Conservation (phyloP, 2,797 vertebrate genomes). For the Eutrigla gurnardus region DNA sequence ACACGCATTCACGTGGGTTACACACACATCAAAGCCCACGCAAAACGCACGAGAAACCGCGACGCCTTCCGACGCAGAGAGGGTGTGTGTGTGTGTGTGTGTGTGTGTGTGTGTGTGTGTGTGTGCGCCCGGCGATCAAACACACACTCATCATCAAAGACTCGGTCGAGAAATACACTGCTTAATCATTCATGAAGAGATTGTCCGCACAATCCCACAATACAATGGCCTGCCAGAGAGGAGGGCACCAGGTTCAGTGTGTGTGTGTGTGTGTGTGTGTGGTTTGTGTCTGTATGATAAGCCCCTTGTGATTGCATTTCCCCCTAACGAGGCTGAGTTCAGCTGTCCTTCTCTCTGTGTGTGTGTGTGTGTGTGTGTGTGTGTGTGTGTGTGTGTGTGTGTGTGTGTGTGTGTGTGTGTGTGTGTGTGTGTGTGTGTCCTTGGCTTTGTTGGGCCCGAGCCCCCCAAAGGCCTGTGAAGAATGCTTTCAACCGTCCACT, state of each 20-base stretch:
- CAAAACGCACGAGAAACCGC: slow-evolving; percentile 1
- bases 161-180: slow-evolving; percentile 75
- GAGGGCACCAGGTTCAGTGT: slow-evolving; percentile 76
- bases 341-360: slow-evolving; percentile 68
- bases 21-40: slow-evolving; percentile 23
- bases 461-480: slow-evolving; percentile 76
- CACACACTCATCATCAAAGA: slow-evolving; percentile 80
- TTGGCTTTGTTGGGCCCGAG: slow-evolving; percentile 76
- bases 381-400: slow-evolving; percentile 37
- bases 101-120: no score
- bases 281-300: slow-evolving; percentile 75
- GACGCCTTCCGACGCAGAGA: no score
- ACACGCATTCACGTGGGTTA: slow-evolving; percentile 12
- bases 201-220: slow-evolving; percentile 82
- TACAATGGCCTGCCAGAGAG: slow-evolving; percentile 82
- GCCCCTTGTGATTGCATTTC: slow-evolving; percentile 81
- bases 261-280: slow-evolving; percentile 51
- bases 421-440: slow-evolving; percentile 50
- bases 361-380: slow-evolving; percentile 41
- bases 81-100: no score
- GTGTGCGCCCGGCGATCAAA: slow-evolving; percentile 68
- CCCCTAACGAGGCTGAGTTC: slow-evolving; percentile 80
- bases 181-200: slow-evolving; percentile 85
- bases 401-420: slow-evolving; percentile 28
- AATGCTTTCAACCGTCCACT: slow-evolving; percentile 81